Conservation (phyloP, 2,888 invertebrate genomes). For the Plagodis pulveraria region DNA sequence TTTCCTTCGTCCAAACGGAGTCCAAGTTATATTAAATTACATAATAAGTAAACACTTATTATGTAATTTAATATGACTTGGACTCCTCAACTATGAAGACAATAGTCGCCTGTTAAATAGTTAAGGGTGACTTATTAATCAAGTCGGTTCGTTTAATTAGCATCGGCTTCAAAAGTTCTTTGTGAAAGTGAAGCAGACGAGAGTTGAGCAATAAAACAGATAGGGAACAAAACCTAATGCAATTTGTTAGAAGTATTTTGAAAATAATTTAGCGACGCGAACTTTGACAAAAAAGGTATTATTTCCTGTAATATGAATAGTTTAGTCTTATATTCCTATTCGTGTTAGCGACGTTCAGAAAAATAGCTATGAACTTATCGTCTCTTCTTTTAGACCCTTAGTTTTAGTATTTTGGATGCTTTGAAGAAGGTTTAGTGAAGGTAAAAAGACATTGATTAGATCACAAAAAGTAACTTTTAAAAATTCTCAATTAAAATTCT, state of each 20-base stretch:
- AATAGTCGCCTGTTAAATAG: constrained; percentile 76
- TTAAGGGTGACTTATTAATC: constrained; percentile 74
- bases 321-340: too few relatives aligned
- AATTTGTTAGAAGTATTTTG: constrained; percentile 19
- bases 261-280: background rate
- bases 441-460: too few relatives aligned
- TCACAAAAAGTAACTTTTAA: too few relatives aligned
- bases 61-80: constrained; percentile 4
- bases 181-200: constrained; percentile 49
- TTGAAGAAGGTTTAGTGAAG: too few relatives aligned
- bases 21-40: constrained; percentile 4
- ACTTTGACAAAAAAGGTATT: too few relatives aligned
- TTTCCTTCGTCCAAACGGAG: constrained; percentile 2
- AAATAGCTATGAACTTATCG: too few relatives aligned
- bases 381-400: too few relatives aligned
- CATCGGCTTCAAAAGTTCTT: constrained; percentile 57
- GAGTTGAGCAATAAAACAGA: constrained; percentile 44
- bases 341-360: too few relatives aligned
- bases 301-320: too few relatives aligned
- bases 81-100: constrained; percentile 47
- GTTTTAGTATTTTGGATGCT: too few relatives aligned
- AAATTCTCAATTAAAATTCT: too few relatives aligned
- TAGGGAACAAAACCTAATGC: constrained; percentile 25
- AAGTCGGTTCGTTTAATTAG: constrained; percentile 71
- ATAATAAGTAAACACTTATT: background rate